phyloP scores from a whole-genome alignment of 1,140 invertebrate species.

The Bemisia tabaci region DNA sequence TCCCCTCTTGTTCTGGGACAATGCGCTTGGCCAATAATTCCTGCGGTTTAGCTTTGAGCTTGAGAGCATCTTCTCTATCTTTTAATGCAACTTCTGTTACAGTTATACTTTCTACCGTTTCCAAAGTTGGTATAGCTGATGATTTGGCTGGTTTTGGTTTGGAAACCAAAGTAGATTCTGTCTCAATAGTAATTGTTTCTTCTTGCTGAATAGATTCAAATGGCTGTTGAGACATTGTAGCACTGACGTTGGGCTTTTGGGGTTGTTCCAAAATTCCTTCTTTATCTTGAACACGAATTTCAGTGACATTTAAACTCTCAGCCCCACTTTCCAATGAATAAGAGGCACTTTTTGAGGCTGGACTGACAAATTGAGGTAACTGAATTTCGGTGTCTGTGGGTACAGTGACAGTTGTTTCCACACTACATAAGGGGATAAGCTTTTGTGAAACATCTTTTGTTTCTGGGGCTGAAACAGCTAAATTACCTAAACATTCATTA shows the following conservation, averaged over 20 bases:
- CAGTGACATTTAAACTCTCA: background rate
- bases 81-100: background rate
- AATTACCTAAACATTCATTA: background rate
- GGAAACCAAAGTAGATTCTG: background rate
- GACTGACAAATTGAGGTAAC: background rate
- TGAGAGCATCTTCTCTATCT: background rate
- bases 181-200: background rate
- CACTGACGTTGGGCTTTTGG: background rate
- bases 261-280: background rate
- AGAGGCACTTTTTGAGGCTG: background rate
- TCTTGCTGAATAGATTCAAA: background rate
- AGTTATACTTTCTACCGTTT: background rate
- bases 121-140: background rate
- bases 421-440: background rate
- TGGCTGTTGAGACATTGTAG: background rate
- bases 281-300: background rate
- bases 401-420: background rate
- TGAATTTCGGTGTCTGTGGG: background rate
- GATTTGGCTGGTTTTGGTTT: background rate
- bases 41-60: background rate
- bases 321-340: background rate
- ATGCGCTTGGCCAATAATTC: background rate
- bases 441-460: background rate
- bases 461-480: background rate
- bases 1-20: background rate